phyloP scores from a whole-genome alignment of 2,888 invertebrate genomes.

The Lasioglossum villosulum region DNA sequence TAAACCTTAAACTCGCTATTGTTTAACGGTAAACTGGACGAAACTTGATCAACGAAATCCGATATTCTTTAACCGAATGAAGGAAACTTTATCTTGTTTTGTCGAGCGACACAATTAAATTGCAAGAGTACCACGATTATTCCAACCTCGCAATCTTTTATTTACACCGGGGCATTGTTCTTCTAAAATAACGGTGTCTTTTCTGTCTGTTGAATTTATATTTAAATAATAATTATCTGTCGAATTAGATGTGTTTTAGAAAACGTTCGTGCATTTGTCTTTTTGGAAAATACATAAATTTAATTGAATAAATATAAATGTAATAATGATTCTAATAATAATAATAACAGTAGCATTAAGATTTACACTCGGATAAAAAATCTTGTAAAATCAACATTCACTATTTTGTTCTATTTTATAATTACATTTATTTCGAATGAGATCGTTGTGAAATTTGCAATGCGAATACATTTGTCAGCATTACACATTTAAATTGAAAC shows the following conservation, averaged over 20 bases:
- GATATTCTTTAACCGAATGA: constrained; percentile 46
- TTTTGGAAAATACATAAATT: neutral
- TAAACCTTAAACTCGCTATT: constrained; percentile 23
- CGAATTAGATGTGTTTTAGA: neutral
- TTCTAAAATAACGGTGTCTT: neutral
- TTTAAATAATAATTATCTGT: neutral
- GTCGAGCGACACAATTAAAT: constrained; percentile 41
- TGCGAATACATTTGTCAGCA: no score
- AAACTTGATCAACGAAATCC: constrained; percentile 28
- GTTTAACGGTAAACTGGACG: constrained; percentile 36
- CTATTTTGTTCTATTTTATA: no score
- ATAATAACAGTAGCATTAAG: no score
- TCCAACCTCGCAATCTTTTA: constrained; percentile 8
- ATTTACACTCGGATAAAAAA: no score
- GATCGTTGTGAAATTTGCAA: no score
- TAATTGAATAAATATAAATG: neutral
- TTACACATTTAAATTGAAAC: neutral
- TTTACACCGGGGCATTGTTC: neutral
- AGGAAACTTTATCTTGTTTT: constrained; percentile 39
- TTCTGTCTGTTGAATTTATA: neutral
- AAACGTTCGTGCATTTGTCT: neutral
- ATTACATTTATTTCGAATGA: no score
- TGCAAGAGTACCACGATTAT: constrained; percentile 37
- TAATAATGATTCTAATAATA: no score
- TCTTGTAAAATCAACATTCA: no score